Evolutionary conservation across 2,888 invertebrate genomes (phyloP).

Genomic region (Cheilosia variabilis): DNA sequence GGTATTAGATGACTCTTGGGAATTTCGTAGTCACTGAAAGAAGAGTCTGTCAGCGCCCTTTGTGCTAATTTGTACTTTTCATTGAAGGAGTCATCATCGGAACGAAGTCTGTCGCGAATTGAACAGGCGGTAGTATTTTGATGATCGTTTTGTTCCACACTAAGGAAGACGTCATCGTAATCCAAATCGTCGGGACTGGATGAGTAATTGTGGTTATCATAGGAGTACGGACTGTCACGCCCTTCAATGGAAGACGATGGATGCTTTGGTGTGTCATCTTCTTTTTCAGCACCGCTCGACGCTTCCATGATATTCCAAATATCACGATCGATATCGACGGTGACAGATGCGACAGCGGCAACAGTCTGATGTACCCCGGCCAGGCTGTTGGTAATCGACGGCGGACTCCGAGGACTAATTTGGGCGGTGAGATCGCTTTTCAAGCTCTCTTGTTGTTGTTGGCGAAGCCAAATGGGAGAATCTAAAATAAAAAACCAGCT

Average conservation of each 20-base stretch:
- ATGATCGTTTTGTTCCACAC: slow-evolving; percentile 77
- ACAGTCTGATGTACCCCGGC: slow-evolving; percentile 82
- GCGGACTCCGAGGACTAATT: slow-evolving; percentile 56
- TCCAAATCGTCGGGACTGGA: slow-evolving; percentile 79
- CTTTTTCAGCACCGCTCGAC: slow-evolving; percentile 82
- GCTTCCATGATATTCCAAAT: slow-evolving; percentile 85
- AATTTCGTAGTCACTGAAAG: slow-evolving; percentile 77
- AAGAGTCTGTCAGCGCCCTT: slow-evolving; percentile 76
- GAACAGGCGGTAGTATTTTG: slow-evolving; percentile 78
- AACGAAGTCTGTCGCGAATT: slow-evolving; percentile 80
- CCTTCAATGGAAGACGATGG: slow-evolving; percentile 74
- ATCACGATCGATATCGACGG: slow-evolving; percentile 83
- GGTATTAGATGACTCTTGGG: slow-evolving; percentile 72
- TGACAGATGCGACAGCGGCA: slow-evolving; percentile 82
- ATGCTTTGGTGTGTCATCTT: slow-evolving; percentile 77
- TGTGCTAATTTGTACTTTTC: slow-evolving; percentile 75
- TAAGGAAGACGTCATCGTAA: slow-evolving; percentile 74
- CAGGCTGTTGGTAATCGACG: slow-evolving; percentile 78
- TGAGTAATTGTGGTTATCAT: slow-evolving; percentile 81
- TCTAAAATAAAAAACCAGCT: slow-evolving; percentile 78
- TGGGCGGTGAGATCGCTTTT: slow-evolving; percentile 76
- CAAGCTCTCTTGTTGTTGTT: slow-evolving; percentile 82
- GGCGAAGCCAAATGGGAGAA: slow-evolving; percentile 87
- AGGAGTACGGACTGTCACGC: slow-evolving; percentile 79
- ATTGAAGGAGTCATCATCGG: slow-evolving; percentile 79